A percentile compares a stretch with the other conserved stretches of the same genome.
These are phyloP conservation scores for Embidobia sp. DNA, from an alignment of 2,888 invertebrate species.

Conservation along the genomic window DNA sequence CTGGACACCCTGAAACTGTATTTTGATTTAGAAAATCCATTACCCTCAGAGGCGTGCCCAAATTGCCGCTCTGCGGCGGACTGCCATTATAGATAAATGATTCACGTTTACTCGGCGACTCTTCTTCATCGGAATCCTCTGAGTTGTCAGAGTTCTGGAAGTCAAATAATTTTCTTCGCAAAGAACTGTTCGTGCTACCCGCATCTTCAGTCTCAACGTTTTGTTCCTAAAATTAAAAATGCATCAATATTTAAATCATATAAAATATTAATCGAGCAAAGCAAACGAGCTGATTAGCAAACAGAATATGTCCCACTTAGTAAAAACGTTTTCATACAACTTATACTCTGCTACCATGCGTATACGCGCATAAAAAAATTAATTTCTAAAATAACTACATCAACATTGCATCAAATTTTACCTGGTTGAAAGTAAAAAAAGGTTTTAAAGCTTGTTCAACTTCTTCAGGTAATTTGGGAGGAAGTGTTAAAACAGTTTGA, in stretches of 20 bases:
- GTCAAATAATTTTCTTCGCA: slow-evolving; percentile 78
- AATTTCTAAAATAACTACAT: no score
- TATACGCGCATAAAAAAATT: no score
- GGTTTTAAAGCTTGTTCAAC: slow-evolving; percentile 85
- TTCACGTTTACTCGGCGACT: slow-evolving; percentile 71
- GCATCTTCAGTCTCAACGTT: slow-evolving; percentile 75
- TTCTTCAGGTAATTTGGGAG: slow-evolving; percentile 85
- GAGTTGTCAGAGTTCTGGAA: slow-evolving; percentile 72
- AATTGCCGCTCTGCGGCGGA: slow-evolving; percentile 77
- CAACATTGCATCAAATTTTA: slow-evolving; percentile 37
- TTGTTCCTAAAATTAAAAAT: slow-evolving; percentile 74
- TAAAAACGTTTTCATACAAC: no score
- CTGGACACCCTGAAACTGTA: no score
- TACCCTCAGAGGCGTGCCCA: slow-evolving; percentile 75
- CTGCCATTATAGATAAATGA: slow-evolving; percentile 68
- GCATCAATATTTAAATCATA: no score
- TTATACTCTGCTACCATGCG: no score
- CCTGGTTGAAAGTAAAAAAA: slow-evolving; percentile 84
- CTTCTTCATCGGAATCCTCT: slow-evolving; percentile 68
- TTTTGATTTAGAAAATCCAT: no score
- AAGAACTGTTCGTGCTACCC: slow-evolving; percentile 75
- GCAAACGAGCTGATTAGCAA: no score
- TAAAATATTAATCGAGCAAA: no score
- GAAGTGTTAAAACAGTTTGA: slow-evolving; percentile 86
- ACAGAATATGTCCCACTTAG: no score